Conservation (phyloP, 2,888 invertebrate genomes). For the Morpho achilles region DNA sequence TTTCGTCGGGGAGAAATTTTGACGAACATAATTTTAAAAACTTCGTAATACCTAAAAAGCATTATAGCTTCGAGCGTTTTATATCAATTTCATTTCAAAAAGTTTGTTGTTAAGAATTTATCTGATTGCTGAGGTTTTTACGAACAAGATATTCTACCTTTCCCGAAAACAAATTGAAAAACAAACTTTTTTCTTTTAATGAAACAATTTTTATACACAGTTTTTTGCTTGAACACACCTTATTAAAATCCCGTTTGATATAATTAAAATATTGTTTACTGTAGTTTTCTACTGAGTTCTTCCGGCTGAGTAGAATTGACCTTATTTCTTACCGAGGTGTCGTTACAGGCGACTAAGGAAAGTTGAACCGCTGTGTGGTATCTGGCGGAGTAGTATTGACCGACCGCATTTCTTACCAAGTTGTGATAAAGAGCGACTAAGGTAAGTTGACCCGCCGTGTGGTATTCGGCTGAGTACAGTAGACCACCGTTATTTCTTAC, state of each 20-base stretch:
- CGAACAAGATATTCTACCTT: conserved; percentile 44
- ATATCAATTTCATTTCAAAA: conserved; percentile 51
- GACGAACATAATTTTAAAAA: conserved; percentile 9
- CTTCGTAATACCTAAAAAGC: conserved; percentile 16
- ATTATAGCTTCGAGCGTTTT: conserved; percentile 30
- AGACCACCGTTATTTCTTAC: too few relatives aligned
- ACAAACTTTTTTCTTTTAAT: conserved; percentile 27
- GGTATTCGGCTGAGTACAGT: too few relatives aligned
- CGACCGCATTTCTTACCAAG: too few relatives aligned
- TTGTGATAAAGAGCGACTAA: too few relatives aligned
- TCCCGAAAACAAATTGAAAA: conserved; percentile 34
- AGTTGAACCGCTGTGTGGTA: too few relatives aligned
- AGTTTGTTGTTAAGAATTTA: conserved; percentile 46
- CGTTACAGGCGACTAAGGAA: too few relatives aligned
- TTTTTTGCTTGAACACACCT: conserved; percentile 19
- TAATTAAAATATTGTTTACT: conserved; percentile 16
- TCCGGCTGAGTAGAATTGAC: too few relatives aligned
- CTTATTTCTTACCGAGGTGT: too few relatives aligned
- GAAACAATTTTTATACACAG: conserved; percentile 28
- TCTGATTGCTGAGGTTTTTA: conserved; percentile 49
- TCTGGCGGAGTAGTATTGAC: too few relatives aligned
- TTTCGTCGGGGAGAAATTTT: conserved; percentile 2
- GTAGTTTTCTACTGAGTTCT: too few relatives aligned
- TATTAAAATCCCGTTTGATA: conserved; percentile 24
- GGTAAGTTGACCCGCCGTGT: too few relatives aligned